Conservation (phyloP, 2,888 invertebrate genomes). For the Scotopteryx bipunctaria region DNA sequence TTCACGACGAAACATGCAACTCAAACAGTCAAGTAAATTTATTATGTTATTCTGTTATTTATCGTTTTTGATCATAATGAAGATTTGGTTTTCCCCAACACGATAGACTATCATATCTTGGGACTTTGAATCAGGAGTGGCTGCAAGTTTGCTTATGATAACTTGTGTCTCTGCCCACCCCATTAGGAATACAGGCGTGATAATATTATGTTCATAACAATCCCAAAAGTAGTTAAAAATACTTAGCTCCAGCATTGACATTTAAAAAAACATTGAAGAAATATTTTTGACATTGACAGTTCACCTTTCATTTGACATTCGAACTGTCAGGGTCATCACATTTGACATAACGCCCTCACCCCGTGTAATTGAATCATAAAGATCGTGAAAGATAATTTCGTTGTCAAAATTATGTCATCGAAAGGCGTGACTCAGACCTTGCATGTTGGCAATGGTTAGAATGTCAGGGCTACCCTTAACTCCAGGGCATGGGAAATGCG, state of each 20-base stretch:
- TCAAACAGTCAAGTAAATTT: too few relatives aligned
- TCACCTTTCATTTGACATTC: slow-evolving; percentile 31
- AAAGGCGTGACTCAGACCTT: slow-evolving; percentile 27
- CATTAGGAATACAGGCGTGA: too few relatives aligned
- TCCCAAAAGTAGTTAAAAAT: too few relatives aligned
- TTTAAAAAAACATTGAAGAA: slow-evolving; percentile 4
- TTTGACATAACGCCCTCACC: slow-evolving; percentile 20
- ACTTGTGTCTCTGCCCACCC: too few relatives aligned
- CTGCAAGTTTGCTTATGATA: too few relatives aligned
- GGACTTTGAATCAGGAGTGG: too few relatives aligned
- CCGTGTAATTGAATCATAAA: slow-evolving; percentile 20
- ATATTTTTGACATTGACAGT: slow-evolving; percentile 31
- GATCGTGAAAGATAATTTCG: slow-evolving; percentile 20
- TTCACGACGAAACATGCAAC: too few relatives aligned
- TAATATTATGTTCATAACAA: too few relatives aligned
- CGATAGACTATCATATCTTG: too few relatives aligned
- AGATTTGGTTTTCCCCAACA: too few relatives aligned
- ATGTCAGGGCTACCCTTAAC: slow-evolving; percentile 13
- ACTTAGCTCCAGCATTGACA: slow-evolving; percentile 10
- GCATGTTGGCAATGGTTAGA: slow-evolving; percentile 16
- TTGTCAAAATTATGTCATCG: slow-evolving; percentile 30
- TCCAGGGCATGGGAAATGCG: not conserved
- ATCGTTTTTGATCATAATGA: too few relatives aligned
- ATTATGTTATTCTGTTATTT: too few relatives aligned
- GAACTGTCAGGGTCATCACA: slow-evolving; percentile 26